Evolutionary conservation across 2,113 vertebrate species (phyloP).

Genomic region (Oceanodroma tethys): DNA sequence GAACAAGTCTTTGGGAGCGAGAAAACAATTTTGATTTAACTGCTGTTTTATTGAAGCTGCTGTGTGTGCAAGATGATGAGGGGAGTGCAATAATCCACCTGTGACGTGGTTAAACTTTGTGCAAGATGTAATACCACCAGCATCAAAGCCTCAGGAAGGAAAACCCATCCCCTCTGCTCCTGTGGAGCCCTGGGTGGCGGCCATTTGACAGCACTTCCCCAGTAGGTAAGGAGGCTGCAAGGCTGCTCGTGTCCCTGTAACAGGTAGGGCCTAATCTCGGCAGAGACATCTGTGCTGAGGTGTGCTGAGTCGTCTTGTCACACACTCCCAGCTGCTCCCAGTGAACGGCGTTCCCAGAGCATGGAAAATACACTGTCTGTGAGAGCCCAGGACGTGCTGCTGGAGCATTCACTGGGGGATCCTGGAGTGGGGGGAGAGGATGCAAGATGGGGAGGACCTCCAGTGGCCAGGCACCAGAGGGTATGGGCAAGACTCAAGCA

Average conservation of each 20-base stretch:
- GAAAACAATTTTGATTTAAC: not conserved
- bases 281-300: accelerated
- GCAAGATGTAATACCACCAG: not conserved
- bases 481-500: not conserved
- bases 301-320: not conserved
- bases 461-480: not conserved
- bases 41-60: not conserved
- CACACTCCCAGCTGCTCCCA: not conserved
- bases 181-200: accelerated
- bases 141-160: not conserved
- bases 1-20: not conserved
- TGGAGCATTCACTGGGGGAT: not conserved
- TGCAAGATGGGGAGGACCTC: not conserved
- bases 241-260: not conserved
- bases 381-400: not conserved
- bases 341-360: not conserved
- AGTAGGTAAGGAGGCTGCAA: not conserved
- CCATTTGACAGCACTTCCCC: not conserved
- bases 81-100: not conserved
- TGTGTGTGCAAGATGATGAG: not conserved
- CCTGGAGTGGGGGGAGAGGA: accelerated
- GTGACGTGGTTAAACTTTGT: not conserved
- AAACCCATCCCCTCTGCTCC: not conserved
- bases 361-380: accelerated
- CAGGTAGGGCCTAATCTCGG: not conserved